A percentile compares a stretch with the other conserved stretches of the same genome.
These are phyloP conservation scores for Pachypanchax playfairii DNA, from an alignment of 2,113 vertebrate genomes.

Conservation along the genomic window DNA sequence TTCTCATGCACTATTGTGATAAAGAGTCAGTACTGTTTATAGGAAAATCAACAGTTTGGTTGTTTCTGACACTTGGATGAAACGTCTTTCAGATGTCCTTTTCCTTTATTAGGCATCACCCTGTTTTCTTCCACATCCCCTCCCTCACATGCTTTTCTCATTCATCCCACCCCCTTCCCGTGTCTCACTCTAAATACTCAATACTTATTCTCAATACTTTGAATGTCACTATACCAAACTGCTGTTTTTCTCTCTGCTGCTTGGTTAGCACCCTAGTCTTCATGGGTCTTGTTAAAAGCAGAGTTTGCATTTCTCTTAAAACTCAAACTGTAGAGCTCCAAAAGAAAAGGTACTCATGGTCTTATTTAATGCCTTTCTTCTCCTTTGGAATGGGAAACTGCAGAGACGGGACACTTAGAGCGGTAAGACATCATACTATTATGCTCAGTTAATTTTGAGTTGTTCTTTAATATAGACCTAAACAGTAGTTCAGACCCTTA, in stretches of 20 bases:
- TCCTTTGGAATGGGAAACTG: conserved; percentile 90
- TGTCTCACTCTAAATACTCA: background rate
- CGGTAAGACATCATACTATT: conserved; percentile 80
- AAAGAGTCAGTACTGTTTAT: conserved; percentile 9
- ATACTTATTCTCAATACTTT: background rate
- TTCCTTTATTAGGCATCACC: conserved; percentile 65
- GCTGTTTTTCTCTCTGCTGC: conserved; percentile 7
- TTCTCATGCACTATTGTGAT: background rate
- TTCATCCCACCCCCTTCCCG: conserved; percentile 12
- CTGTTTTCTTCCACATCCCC: conserved; percentile 29
- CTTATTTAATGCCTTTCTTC: conserved; percentile 65
- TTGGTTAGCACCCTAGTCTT: conserved; percentile 40
- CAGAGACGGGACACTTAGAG: conserved; percentile 88
- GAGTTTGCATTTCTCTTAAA: conserved; percentile 80
- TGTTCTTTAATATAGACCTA: too few species aligned
- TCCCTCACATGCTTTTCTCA: conserved; percentile 30
- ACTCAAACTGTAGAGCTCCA: conserved; percentile 70
- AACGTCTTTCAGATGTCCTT: conserved; percentile 33
- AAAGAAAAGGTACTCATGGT: conserved; percentile 77
- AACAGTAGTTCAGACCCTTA: background rate
- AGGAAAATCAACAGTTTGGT: conserved; percentile 31
- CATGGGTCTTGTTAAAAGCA: conserved; percentile 75
- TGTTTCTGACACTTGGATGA: conserved; percentile 35
- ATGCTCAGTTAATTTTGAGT: background rate
- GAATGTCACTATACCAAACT: background rate